Evolutionary conservation across 2,797 vertebrate genomes (phyloP).

Genomic region (Sylvilagus floridanus): DNA sequence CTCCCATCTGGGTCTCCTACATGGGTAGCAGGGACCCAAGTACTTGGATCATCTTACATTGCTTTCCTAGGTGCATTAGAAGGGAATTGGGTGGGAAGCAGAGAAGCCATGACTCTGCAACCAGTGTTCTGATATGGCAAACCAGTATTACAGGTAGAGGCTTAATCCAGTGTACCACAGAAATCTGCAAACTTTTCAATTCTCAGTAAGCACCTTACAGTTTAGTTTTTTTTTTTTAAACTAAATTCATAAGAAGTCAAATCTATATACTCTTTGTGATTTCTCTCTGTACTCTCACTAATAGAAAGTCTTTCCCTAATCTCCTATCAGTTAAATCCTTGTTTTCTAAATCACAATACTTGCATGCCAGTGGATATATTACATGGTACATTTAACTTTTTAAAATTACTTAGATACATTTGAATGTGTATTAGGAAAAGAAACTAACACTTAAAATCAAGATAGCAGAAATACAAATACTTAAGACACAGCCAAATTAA

Average conservation of each 20-base stretch:
- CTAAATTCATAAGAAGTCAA: neutral
- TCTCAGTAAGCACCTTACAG: neutral
- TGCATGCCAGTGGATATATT: neutral
- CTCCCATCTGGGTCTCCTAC: too few relatives aligned
- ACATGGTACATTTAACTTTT: neutral
- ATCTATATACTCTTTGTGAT: neutral
- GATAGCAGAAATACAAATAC: neutral
- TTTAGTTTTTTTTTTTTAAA: neutral
- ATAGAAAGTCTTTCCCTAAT: neutral
- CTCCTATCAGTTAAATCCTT: neutral
- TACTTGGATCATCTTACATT: too few relatives aligned
- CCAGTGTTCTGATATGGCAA: too few relatives aligned
- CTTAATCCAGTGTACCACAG: neutral
- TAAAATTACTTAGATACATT: neutral
- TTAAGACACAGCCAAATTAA: neutral
- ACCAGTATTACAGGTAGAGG: too few relatives aligned
- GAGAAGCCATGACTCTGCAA: too few relatives aligned
- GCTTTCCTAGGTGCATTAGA: too few relatives aligned
- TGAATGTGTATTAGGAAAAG: neutral
- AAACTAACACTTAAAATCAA: neutral
- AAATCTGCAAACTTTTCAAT: neutral
- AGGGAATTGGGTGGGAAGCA: too few relatives aligned
- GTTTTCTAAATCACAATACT: neutral
- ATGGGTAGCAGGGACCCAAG: too few relatives aligned
- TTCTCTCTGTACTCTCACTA: neutral